phyloP scores from a whole-genome alignment of 2,797 vertebrate genomes.

The Sebastes taczanowskii region DNA sequence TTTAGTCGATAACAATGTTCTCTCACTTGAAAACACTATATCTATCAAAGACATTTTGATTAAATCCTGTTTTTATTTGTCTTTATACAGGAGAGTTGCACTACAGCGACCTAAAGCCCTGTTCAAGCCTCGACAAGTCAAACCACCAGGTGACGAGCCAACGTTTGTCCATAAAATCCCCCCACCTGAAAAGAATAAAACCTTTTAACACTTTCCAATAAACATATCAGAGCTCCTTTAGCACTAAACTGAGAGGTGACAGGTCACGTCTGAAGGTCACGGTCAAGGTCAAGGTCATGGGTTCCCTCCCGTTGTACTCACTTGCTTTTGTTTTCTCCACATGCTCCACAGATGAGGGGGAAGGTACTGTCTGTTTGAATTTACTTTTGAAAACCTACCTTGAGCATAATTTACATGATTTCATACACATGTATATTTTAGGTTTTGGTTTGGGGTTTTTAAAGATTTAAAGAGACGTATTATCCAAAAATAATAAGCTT shows the following conservation, averaged over 20 bases:
- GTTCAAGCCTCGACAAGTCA: constrained; percentile 57
- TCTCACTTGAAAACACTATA: not conserved
- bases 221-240: constrained; percentile 29
- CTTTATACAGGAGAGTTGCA: constrained; percentile 63
- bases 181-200: constrained; percentile 48
- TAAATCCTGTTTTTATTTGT: not conserved
- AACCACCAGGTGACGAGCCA: constrained; percentile 59
- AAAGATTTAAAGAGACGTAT: constrained; percentile 22
- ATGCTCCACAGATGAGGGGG: constrained; percentile 70
- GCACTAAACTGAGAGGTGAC: constrained; percentile 24
- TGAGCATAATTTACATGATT: constrained; percentile 17
- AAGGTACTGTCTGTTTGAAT: constrained; percentile 56
- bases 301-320: constrained; percentile 32
- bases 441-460: constrained; percentile 26
- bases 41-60: not conserved
- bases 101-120: constrained; percentile 68
- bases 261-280: constrained; percentile 39
- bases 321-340: constrained; percentile 59
- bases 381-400: constrained; percentile 20
- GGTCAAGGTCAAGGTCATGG: constrained; percentile 28
- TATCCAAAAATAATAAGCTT: constrained; percentile 27
- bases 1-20: not conserved
- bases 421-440: constrained; percentile 12
- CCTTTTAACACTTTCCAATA: constrained; percentile 44
- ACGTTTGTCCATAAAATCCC: constrained; percentile 31